A percentile compares a stretch with the other conserved stretches of the same genome.
phyloP scores from a whole-genome alignment of 2,113 vertebrate species.

The Marmota monax region DNA sequence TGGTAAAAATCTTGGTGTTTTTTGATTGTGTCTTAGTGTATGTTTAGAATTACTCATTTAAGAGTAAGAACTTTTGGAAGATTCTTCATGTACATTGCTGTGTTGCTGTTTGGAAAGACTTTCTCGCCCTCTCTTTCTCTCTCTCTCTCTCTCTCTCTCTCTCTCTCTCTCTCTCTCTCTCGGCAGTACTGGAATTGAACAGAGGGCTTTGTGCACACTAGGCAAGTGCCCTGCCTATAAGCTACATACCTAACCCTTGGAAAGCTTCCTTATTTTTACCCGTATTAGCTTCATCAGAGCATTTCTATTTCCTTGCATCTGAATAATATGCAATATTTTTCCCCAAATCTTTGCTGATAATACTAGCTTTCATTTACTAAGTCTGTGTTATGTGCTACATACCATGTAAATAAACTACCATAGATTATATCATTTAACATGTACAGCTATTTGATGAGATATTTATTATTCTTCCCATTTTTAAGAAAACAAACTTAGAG shows the following conservation, averaged over 20 bases:
- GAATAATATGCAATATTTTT: background rate
- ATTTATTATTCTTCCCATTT: conserved; percentile 17
- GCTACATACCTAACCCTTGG: background rate
- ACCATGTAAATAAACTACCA: background rate
- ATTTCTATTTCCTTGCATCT: background rate
- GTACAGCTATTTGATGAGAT: background rate
- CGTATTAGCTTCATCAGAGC: background rate
- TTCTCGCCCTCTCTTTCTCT: no score
- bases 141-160: no score
- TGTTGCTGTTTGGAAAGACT: conserved; percentile 4
- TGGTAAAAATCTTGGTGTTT: background rate
- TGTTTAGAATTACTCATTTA: background rate
- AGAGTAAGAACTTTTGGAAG: background rate
- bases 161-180: background rate
- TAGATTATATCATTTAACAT: conserved; percentile 34
- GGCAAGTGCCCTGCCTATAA: background rate
- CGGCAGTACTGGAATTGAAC: background rate
- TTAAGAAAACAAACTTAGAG: background rate
- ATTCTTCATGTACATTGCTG: background rate
- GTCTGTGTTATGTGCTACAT: background rate
- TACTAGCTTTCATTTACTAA: background rate
- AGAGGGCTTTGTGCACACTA: background rate
- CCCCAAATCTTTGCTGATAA: background rate
- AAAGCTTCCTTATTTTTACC: conserved; percentile 14
- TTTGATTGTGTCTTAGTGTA: background rate